Base-by-base conservation (phyloP, 2,888 invertebrate genomes). In the Orgyia antiqua region DNA sequence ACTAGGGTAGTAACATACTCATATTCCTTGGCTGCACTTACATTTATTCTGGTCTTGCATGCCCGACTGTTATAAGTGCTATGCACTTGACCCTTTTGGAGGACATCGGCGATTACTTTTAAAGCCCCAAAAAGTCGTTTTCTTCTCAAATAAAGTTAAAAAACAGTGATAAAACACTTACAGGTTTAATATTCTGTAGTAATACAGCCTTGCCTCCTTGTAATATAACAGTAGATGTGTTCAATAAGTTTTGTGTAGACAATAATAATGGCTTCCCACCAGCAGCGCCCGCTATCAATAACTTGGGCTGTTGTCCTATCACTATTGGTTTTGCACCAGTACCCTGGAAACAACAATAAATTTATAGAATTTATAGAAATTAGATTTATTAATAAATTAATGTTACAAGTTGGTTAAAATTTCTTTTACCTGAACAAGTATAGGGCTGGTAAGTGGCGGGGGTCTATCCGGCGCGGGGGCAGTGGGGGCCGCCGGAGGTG, bases 161-260 rank as follows among this genome's bases (percentile, higher is more conserved):
- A n/a, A n/a, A n/a, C n/a, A n/a, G n/a, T n/a, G n/a, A n/a, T n/a
- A n/a, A n/a, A 24, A 13, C 31, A 57, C 66, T 57, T 11, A 83
- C 79, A 28, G 79, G 78, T 38, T 86, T 86, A 58, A 87, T 78
- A 13, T 83, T 86, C 58, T 89, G 86, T 38, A 89, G 58, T 27
- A 89, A 68, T 13, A 88, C 84, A 0, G 88, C 84, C 41, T 88
- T 88, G 18, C 88, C 87, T 1, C 87, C 84, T 44, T 82, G 87
- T 25, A 86, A 59, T 5, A 86, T 73, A 11, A 87, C 82, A 0
- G 87, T 76, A 3, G 79, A 76, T 0, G 76, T 68, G 62, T 80
- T 84, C 54, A 86, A 68, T 3, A 86, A 55, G 42, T 74, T 74
- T 54, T 77, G 82, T 0, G 83, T 64, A 0, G 84, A 74, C 12